Evolutionary conservation across 1,140 invertebrate genomes (phyloP).

Genomic region (Brevipalpus yothersi): DNA sequence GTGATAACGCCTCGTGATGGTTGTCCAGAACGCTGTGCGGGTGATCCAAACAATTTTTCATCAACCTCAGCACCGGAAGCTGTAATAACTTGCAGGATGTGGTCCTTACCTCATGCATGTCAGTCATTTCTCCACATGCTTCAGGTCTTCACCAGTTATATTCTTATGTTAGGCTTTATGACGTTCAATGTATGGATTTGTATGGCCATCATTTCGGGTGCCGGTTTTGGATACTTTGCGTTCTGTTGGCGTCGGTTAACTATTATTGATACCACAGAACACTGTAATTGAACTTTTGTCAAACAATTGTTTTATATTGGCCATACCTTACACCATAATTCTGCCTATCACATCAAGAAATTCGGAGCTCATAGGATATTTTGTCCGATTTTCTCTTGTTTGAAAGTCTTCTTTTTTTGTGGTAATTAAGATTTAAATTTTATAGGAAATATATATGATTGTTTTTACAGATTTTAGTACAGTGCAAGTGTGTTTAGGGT

Average conservation of each 20-base stretch:
- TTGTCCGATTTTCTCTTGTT: too few relatives aligned
- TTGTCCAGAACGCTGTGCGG: background rate
- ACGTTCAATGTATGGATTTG: slow-evolving; percentile 28
- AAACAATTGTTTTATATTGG: too few relatives aligned
- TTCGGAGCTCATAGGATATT: too few relatives aligned
- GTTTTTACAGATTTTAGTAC: too few relatives aligned
- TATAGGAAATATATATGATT: too few relatives aligned
- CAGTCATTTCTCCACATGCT: slow-evolving; percentile 65
- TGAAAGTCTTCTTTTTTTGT: too few relatives aligned
- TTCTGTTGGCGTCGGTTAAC: background rate
- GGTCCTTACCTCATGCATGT: slow-evolving; percentile 20
- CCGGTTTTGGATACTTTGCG: slow-evolving; percentile 22
- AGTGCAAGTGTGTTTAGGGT: too few relatives aligned
- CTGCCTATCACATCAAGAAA: too few relatives aligned
- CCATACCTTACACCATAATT: too few relatives aligned
- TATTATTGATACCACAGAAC: background rate
- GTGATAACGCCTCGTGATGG: background rate
- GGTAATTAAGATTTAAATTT: too few relatives aligned
- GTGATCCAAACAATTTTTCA: background rate
- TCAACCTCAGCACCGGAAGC: background rate
- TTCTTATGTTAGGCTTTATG: slow-evolving; percentile 29
- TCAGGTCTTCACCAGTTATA: slow-evolving; percentile 24
- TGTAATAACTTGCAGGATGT: background rate
- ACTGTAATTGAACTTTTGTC: background rate
- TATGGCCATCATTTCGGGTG: slow-evolving; percentile 23